Conservation (phyloP, 53 echinoderm and acorn worm species). For the Arbacia lixula region DNA sequence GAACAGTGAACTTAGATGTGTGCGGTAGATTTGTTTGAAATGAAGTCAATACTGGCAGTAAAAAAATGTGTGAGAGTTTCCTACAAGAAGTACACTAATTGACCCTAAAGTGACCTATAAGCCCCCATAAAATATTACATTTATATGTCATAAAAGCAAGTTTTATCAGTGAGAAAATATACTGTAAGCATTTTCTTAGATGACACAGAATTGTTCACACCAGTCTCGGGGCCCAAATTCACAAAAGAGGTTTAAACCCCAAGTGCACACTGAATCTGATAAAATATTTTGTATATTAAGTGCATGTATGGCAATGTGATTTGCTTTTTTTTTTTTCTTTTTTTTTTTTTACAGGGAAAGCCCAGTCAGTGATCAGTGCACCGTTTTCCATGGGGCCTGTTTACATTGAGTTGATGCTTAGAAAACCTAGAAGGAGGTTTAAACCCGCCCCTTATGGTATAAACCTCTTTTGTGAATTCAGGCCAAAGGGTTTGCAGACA, state of each 20-base stretch:
- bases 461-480: background rate
- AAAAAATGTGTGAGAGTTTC: constrained; percentile 13
- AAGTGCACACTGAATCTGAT: background rate
- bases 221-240: too few species aligned
- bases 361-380: background rate
- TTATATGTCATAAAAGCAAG: constrained; percentile 18
- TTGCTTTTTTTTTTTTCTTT: background rate
- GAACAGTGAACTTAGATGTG: constrained; percentile 42
- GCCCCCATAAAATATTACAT: constrained; percentile 21
- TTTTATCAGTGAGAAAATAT: constrained; percentile 35
- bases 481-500: background rate
- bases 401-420: background rate
- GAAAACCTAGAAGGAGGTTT: background rate
- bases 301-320: background rate
- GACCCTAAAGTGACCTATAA: constrained; percentile 30
- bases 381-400: background rate
- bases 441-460: background rate
- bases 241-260: background rate
- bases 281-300: background rate
- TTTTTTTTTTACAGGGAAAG: background rate
- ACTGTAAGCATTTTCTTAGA: constrained; percentile 31
- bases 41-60: constrained; percentile 42
- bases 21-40: constrained; percentile 48
- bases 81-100: constrained; percentile 8
- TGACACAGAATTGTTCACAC: background rate